Evolutionary conservation across 2,113 vertebrate species (phyloP), one percentile per base, ranked within the genome.

Genomic region (Oreochromis tanganicae): DNA sequence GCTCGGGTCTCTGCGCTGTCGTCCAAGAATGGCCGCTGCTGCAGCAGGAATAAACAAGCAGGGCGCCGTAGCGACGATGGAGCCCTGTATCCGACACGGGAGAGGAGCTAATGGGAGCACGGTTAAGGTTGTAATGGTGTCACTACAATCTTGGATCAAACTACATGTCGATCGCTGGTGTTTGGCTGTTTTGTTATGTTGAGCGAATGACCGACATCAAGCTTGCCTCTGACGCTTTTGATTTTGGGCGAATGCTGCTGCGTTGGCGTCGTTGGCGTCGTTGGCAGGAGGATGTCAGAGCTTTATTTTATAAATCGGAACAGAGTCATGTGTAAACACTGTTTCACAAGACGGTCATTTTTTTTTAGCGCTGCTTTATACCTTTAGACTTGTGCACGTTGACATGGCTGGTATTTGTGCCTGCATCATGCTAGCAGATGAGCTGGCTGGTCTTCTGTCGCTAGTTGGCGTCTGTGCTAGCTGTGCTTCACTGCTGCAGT

Each of bases 21-120:
- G 90, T 88, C 48, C 6, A n/a, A 95, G 95, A 95, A 98, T 98
- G 98, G 98, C 97, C 86, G 95, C 96, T 46, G 95, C 95, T 80
- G 95, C 95, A 86, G 95, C 94, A 89, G 95, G 96, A 21, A 96
- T 98, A 97, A 98, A 97, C 96, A 98, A 97, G 96, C 94, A 95
- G n/a, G 95, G 95, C 73, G 54, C 92, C 13, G 91, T 91, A 14
- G 91, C 94, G 1, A 96, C 95, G 81, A 91, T 95, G 92, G 97
- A 98, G 52, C 63, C 95, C 2, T 94, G 96, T 85, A 75, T 91
- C 81, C 97, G 97, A 82, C 97, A 97, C 89, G 96, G 96, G 68
- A 96, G 92, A 59, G 94, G 11, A 9, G 92, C 38, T 0, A 54
- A 27, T 90, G 80, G 95, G 81, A 34, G 43, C 97, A 93, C 97